These are phyloP conservation scores for Drosophila pallidifrons DNA, from an alignment of 1,140 invertebrate genomes.

Conservation along the genomic window DNA sequence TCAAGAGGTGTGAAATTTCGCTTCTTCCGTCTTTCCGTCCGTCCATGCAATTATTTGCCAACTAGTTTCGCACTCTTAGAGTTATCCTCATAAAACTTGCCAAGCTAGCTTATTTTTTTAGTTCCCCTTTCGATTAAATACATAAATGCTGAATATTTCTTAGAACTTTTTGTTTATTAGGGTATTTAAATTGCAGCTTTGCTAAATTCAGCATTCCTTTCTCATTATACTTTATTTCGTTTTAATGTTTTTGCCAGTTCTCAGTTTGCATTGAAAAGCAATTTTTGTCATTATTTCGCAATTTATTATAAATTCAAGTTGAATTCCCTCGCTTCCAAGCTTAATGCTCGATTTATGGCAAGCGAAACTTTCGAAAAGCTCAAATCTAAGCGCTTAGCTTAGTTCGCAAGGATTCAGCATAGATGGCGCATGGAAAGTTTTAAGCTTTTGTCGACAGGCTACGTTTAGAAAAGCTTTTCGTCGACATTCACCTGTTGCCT, in stretches of 20 bases:
- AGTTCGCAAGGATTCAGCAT: constrained; percentile 38
- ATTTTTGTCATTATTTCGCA: constrained; percentile 47
- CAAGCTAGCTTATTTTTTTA: no score
- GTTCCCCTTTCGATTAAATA: no score
- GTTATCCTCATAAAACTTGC: no score
- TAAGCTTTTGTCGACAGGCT: constrained; percentile 39
- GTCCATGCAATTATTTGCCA: no score
- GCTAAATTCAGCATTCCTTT: background rate
- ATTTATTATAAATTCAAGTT: constrained; percentile 33
- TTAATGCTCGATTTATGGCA: constrained; percentile 32
- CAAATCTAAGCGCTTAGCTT: constrained; percentile 4
- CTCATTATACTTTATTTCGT: background rate
- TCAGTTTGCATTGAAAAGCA: constrained; percentile 51
- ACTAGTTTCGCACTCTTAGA: no score
- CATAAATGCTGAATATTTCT: no score
- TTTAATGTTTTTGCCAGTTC: constrained; percentile 11
- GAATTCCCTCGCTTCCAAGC: background rate
- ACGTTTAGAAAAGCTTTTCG: constrained; percentile 52
- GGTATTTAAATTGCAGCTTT: background rate
- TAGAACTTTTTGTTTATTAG: background rate
- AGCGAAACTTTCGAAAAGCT: constrained; percentile 41
- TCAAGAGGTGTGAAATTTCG: no score
- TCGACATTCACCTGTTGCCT: constrained; percentile 56
- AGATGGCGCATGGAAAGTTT: constrained; percentile 52
- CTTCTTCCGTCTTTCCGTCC: no score